Evolutionary conservation across 2,113 vertebrate genomes (phyloP), one percentile per base, ranked within the genome.

Genomic region (Chaetura pelagica): DNA sequence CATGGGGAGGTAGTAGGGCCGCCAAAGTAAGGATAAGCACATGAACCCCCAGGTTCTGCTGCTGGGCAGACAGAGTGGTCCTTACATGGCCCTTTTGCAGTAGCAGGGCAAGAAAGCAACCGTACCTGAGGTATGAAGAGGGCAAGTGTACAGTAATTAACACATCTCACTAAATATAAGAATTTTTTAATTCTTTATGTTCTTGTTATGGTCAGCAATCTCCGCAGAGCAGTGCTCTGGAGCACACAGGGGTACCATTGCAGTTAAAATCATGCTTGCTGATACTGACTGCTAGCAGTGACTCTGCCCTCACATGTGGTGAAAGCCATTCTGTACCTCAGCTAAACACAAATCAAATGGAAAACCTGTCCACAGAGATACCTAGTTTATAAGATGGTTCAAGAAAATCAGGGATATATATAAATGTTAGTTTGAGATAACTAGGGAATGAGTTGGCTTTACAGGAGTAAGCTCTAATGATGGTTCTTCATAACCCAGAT

Each of bases 1-100:
- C 29, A 26, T 0, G 13, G 7, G 17, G 22, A 55, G 2, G 23
- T 12, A 7, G 15, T 2, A n/a, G 54, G 34, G 10, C 7, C 54
- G 34, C 20, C 32, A n/a, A 57, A 63, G 17, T 4, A 38, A 32
- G 18, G 10, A 9, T 55, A 48, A 67, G 12, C 1, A 21, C 22
- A 3, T 21, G 20, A 89, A 44, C 4, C 7, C 10, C 42, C 15
- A 4, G 26, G 7, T 44, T 51, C 5, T 35, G 48, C 57, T 48
- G 11, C n/a, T 64, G 74, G 20, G 35, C 48, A 67, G 40, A 26
- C 11, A 63, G 32, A 44, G 5, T 1, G 5, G 9, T 80, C 27
- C 30, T 29, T 34, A 14, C 0, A 0, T 32, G 57, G 20, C 6
- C 5, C 23, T 16, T 44, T 14, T 35, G 40, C n/a, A 81, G 4